Base-by-base conservation (phyloP, 2,113 vertebrate genomes). In the Gasterosteus aculeatus region DNA sequence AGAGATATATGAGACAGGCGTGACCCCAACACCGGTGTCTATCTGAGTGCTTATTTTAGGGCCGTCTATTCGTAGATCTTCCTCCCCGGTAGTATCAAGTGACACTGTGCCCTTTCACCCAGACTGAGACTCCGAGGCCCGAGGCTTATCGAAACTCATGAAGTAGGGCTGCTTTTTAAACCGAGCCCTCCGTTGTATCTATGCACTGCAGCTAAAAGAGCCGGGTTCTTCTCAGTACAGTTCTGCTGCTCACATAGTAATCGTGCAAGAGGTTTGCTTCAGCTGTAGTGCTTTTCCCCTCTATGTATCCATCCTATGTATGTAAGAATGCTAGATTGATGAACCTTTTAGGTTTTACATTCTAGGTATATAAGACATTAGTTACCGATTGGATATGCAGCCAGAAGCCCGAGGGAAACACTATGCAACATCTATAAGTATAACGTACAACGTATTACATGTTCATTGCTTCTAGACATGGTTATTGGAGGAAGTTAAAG, bases 11-110 rank as follows among this genome's bases (percentile, higher is more conserved):
- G 47, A 63, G 15, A 56, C n/a, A 57, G 22, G 67, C 59, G 8
- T 14, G n/a, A 73, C 29, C 31, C 57, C 38, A 58, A 41, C 61
- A 29, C 33, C 33, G 16, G 39, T 47, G 60, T 35, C 71, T 72
- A 35, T 74, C 39, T 77, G 33, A 78, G 29, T 74, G 81, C 90
- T 82, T 92, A 91, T 92, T 92, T 92, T 84, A 39, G 83, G 78
- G 53, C 0, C 2, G 31, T 90, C 89, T 93, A 91, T 92, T 90
- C 53, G 64, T 81, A 81, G 91, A 87, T 75, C 59, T 71, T 82
- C 80, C 79, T 78, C 51, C 71, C 70, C 38, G 70, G 64, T 49
- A 8, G 82, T 85, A 81, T 93, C 90, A 88, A 72, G 79, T 93
- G 73, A 85, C 90, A 70, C 74, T 58, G 65, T 88, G 83, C 80